phyloP scores from a whole-genome alignment of 2,888 invertebrate genomes.

The Drosophila ezoana region DNA sequence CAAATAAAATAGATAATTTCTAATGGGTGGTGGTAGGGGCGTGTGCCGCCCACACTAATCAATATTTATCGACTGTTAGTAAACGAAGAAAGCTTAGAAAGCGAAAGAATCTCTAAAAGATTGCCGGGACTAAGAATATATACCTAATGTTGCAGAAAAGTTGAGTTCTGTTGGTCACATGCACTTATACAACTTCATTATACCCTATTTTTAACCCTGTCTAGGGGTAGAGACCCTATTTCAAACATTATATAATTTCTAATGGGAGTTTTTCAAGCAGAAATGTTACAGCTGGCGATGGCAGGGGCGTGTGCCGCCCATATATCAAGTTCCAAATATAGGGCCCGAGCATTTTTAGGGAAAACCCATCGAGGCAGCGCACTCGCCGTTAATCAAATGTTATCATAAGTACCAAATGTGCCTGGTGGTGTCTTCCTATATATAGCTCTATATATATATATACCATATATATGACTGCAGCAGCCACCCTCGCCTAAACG shows the following conservation, averaged over 20 bases:
- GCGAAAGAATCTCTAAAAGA: too few relatives aligned
- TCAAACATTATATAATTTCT: slow-evolving; percentile 13
- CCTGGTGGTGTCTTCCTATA: slow-evolving; percentile 37
- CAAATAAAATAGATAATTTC: slow-evolving; percentile 10
- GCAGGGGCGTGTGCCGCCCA: slow-evolving; percentile 60
- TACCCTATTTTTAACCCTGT: neutral
- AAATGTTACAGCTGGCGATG: slow-evolving; percentile 38
- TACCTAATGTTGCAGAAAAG: too few relatives aligned
- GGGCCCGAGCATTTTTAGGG: slow-evolving; percentile 23
- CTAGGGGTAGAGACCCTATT: neutral
- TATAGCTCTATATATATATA: slow-evolving; percentile 40
- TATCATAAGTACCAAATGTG: slow-evolving; percentile 58
- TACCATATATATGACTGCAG: slow-evolving; percentile 23
- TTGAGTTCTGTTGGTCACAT: neutral
- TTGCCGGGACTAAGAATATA: too few relatives aligned
- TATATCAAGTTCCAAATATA: slow-evolving; percentile 65
- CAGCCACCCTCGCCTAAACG: slow-evolving; percentile 66
- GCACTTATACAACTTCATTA: neutral
- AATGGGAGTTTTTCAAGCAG: slow-evolving; percentile 6
- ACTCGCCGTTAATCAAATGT: slow-evolving; percentile 58
- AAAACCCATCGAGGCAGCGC: slow-evolving; percentile 11
- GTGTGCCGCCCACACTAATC: slow-evolving; percentile 59
- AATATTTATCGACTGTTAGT: too few relatives aligned
- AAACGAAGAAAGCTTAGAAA: too few relatives aligned
- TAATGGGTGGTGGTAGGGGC: slow-evolving; percentile 20